Evolutionary conservation across 2,113 vertebrate species (phyloP).

Genomic region (Neofelis nebulosa): DNA sequence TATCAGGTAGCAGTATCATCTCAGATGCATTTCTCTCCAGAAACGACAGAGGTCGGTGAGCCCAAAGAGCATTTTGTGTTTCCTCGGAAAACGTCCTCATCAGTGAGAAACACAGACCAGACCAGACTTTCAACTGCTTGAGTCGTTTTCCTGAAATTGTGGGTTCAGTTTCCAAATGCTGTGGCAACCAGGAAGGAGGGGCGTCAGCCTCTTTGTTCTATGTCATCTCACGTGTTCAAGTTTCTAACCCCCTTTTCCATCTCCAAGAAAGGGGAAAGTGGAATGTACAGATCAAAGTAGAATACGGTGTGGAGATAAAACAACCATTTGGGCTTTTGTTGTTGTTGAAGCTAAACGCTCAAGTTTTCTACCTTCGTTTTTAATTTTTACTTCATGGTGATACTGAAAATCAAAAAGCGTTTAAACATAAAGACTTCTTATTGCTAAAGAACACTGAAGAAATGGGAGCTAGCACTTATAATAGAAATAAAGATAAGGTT

Average conservation of each 20-base stretch:
- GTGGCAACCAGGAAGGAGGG: constrained; percentile 47
- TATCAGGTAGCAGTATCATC: neutral
- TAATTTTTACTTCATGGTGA: constrained; percentile 52
- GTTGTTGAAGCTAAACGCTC: constrained; percentile 37
- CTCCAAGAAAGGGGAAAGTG: constrained; percentile 2
- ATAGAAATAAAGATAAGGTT: neutral
- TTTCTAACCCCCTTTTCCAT: neutral
- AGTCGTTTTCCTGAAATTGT: constrained; percentile 46
- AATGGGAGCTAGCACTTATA: neutral
- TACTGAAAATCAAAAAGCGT: neutral
- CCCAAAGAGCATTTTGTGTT: constrained; percentile 21
- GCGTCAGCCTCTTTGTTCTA: neutral
- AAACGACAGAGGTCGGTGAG: constrained; percentile 53
- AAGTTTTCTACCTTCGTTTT: constrained; percentile 71
- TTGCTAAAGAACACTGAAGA: constrained; percentile 47
- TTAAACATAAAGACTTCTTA: constrained; percentile 7
- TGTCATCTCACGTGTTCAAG: neutral
- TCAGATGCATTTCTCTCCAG: neutral
- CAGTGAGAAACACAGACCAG: constrained; percentile 53
- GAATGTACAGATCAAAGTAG: constrained; percentile 47
- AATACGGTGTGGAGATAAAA: constrained; percentile 55
- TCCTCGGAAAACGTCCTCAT: neutral
- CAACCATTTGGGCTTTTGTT: constrained; percentile 29
- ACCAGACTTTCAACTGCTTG: neutral
- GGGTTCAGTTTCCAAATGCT: constrained; percentile 51